These are phyloP conservation scores for Vandiemenella viatica DNA, from an alignment of 2,888 invertebrate genomes.

Conservation along the genomic window DNA sequence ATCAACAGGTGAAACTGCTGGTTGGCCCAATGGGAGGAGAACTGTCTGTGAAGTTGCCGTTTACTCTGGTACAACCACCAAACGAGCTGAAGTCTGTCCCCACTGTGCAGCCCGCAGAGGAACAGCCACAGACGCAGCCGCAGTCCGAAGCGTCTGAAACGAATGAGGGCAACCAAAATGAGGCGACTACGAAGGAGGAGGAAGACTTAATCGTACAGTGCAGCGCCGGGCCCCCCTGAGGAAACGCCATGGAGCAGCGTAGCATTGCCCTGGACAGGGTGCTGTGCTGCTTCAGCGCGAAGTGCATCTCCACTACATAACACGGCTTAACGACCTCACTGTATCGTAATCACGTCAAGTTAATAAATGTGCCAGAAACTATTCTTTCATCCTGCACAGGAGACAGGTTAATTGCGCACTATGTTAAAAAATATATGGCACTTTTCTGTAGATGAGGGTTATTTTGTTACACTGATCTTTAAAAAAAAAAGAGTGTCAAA, in stretches of 20 bases:
- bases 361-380: too few species aligned
- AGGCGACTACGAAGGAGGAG: not conserved
- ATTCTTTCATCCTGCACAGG: too few species aligned
- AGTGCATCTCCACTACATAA: too few species aligned
- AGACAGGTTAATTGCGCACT: too few species aligned
- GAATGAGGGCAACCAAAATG: too few species aligned
- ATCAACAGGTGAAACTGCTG: slow-evolving; percentile 48
- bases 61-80: slow-evolving; percentile 60
- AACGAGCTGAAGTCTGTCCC: slow-evolving; percentile 29
- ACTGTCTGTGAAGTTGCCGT: slow-evolving; percentile 63
- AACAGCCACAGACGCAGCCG: not conserved
- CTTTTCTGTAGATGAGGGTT: too few species aligned
- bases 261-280: not conserved
- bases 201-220: not conserved
- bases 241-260: not conserved
- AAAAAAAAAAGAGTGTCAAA: too few species aligned
- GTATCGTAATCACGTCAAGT: too few species aligned
- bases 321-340: too few species aligned
- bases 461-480: too few species aligned
- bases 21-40: slow-evolving; percentile 71
- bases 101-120: not conserved
- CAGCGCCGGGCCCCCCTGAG: not conserved
- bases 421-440: too few species aligned
- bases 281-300: not conserved
- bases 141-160: too few species aligned